Evolutionary conservation across 2,113 vertebrate species (phyloP).

Genomic region (Anarhynchus alexandrinus): DNA sequence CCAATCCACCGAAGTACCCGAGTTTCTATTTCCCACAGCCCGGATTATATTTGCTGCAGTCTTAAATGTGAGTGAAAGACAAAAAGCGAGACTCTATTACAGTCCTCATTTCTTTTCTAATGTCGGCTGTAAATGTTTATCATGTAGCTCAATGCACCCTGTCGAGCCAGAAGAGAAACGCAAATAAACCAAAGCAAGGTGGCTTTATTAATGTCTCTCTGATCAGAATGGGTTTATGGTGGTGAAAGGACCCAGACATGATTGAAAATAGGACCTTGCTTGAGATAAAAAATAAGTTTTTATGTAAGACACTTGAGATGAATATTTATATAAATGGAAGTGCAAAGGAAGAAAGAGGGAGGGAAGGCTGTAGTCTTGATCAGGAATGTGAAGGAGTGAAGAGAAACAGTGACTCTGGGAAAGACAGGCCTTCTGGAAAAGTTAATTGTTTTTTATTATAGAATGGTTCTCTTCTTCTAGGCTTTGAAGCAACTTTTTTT

Average conservation of each 20-base stretch:
- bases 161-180: not conserved
- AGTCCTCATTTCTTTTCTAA: slow-evolving; percentile 21
- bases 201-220: slow-evolving; percentile 10
- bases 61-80: not conserved
- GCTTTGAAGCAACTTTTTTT: not conserved
- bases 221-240: not conserved
- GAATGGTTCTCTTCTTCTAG: not conserved
- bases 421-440: not conserved
- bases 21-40: not conserved
- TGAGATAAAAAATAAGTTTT: not conserved
- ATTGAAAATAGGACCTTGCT: not conserved
- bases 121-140: slow-evolving; percentile 28
- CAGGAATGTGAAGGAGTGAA: not conserved
- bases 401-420: not conserved
- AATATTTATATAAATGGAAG: not conserved
- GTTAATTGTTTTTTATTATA: not conserved
- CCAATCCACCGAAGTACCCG: not conserved
- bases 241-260: not conserved
- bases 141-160: not conserved
- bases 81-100: not conserved
- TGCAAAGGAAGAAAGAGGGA: not conserved
- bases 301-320: not conserved
- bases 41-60: not conserved
- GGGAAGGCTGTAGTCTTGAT: not conserved
- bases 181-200: slow-evolving; percentile 10